Percentiles rank a stretch among this genome's conserved stretches.
Evolutionary conservation across 2,797 vertebrate genomes (phyloP).

Genomic region (Sphenodon punctatus): DNA sequence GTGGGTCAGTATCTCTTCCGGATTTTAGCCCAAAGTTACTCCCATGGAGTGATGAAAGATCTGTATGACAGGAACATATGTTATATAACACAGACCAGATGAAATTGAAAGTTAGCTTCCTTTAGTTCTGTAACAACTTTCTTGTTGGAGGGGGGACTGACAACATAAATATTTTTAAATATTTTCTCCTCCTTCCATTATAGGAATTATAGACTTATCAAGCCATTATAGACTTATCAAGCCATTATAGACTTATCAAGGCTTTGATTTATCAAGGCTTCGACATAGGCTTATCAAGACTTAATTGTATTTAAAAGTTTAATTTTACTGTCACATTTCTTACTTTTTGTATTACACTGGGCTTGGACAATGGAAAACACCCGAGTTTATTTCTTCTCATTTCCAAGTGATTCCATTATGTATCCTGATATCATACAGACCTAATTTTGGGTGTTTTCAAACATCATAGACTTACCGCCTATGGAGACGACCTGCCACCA

Average conservation of each 20-base stretch:
- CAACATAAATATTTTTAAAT: background rate
- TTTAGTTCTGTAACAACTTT: conserved; percentile 39
- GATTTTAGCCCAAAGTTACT: too few species aligned
- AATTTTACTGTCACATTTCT: conserved; percentile 31
- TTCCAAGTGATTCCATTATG: conserved; percentile 3
- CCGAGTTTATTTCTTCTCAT: background rate
- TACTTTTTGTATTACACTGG: background rate
- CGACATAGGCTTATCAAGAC: too few species aligned
- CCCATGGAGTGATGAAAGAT: conserved; percentile 57
- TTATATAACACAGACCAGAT: conserved; percentile 43
- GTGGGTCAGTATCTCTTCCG: too few species aligned
- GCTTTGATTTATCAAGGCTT: too few species aligned
- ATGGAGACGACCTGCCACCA: too few species aligned
- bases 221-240: too few species aligned
- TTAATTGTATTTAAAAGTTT: conserved; percentile 46
- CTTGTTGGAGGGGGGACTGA: background rate
- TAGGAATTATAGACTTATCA: too few species aligned
- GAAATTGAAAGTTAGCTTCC: conserved; percentile 48
- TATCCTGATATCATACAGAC: too few species aligned
- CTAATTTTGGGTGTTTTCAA: too few species aligned
- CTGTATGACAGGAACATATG: conserved; percentile 50
- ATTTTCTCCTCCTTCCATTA: background rate
- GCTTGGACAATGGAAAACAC: background rate
- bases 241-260: too few species aligned
- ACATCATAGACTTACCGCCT: too few species aligned